These are phyloP conservation scores for Philotrypesis tridentata DNA, from an alignment of 1,140 invertebrate species.

Conservation along the genomic window DNA sequence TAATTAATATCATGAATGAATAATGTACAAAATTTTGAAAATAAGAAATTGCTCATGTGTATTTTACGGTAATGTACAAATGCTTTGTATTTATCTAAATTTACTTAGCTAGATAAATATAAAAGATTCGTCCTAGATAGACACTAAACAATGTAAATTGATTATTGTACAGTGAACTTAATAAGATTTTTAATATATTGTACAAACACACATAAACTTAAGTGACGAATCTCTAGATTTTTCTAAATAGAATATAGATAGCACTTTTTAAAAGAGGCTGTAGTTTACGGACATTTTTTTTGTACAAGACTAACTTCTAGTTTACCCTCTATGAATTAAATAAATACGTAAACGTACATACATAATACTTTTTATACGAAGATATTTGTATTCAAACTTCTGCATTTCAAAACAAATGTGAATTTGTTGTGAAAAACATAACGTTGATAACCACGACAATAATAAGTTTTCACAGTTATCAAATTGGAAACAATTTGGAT, in stretches of 20 bases:
- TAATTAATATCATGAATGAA: not conserved
- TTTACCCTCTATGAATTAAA: not conserved
- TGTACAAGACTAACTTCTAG: slow-evolving; percentile 21
- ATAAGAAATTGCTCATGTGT: not conserved
- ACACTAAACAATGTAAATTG: slow-evolving; percentile 6
- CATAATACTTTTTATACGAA: not conserved
- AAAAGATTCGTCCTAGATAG: not conserved
- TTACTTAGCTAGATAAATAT: not conserved
- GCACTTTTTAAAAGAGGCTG: slow-evolving; percentile 25
- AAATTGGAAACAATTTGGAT: not conserved
- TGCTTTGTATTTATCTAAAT: not conserved
- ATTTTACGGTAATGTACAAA: not conserved
- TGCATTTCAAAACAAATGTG: not conserved
- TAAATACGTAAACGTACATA: too few species aligned
- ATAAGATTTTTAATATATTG: slow-evolving; percentile 20
- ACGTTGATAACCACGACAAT: slow-evolving; percentile 8
- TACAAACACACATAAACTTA: slow-evolving; percentile 24
- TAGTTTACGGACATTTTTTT: slow-evolving; percentile 1
- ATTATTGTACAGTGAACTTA: slow-evolving; percentile 18
- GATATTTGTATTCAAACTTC: slow-evolving; percentile 7
- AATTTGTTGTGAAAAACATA: not conserved
- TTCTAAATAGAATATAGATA: not conserved
- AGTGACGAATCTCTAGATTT: slow-evolving; percentile 1
- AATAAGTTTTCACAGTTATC: not conserved
- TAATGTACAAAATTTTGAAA: slow-evolving; percentile 1